Base-by-base conservation (phyloP, 2,888 invertebrate genomes). In the Lycia hirtaria region DNA sequence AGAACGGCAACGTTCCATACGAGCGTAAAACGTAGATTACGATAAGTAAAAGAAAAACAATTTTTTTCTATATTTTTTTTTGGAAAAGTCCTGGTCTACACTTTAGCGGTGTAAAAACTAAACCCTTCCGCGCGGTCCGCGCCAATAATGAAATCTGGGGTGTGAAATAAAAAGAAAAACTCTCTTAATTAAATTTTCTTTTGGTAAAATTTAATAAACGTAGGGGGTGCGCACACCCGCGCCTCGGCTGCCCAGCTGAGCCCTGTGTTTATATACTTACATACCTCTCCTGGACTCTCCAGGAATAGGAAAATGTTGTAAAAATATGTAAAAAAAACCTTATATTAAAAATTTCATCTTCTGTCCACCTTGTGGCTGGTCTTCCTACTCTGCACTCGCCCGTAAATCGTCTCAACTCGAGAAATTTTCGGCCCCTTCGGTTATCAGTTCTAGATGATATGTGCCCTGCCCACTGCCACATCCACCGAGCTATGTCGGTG, bases 181-280 rank as follows among this genome's bases (percentile, higher is more conserved):
- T 84, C 83, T 87, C 88, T 91, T 92, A 92, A 92, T 92, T 91
- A 91, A 89, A 91, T 92, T 89, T 92, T 89, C 89, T 89, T 90
- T 89, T 82, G 78, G 82, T 73, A 75, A 87, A 87, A 91, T 91
- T 89, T 90, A 91, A 91, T 92, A 89, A 90, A 81, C 83, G 84
- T 73, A 68, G 78, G 71, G 78, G 77, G 78, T 56, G 60, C 58
- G 53, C 57, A 47, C 58, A 57, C 49, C 55, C 44, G 43, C 28
- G 33, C 45, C 22, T 12, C 40, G 40, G 30, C 38, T 22, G 26
- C 32, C 62, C 53, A 43, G 51, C 64, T 56, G 58, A 53, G 56
- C 14, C 48, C 51, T 56, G 30, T 33, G 32, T 41, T 26, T 58
- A 38, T 53, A 51, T 56, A 56, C 55, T 53, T 53, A 53, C 12